These are phyloP conservation scores for Paramuricea clavata DNA, from an alignment of 92 coral and sea anemone genomes.

Conservation along the genomic window DNA sequence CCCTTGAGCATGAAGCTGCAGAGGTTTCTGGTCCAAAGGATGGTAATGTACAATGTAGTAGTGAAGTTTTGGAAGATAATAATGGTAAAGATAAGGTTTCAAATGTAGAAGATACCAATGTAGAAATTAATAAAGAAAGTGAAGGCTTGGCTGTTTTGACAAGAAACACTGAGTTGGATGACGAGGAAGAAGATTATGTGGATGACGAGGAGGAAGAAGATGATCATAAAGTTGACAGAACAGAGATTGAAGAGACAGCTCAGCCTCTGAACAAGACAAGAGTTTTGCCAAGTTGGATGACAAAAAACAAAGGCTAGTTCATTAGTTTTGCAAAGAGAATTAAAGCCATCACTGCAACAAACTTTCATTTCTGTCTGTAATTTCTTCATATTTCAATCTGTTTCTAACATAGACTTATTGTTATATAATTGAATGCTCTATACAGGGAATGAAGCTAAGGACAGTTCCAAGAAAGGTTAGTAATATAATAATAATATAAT, in stretches of 20 bases:
- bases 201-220: constrained; percentile 10
- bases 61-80: not conserved
- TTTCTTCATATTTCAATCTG: too few species aligned
- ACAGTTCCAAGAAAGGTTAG: constrained; percentile 18
- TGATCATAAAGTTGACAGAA: constrained; percentile 43
- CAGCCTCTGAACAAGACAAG: constrained; percentile 76
- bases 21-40: not conserved
- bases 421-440: not conserved
- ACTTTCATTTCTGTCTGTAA: not conserved
- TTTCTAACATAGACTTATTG: too few species aligned
- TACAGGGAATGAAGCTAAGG: not conserved
- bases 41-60: not conserved
- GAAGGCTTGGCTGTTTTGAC: not conserved
- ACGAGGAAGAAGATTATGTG: constrained; percentile 40
- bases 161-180: constrained; percentile 29
- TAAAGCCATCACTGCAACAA: not conserved
- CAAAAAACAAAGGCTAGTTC: constrained; percentile 25
- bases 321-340: not conserved
- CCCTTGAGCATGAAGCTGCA: constrained; percentile 58
- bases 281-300: constrained; percentile 88
- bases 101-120: not conserved
- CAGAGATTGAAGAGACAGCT: constrained; percentile 64
- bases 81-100: not conserved
- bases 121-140: not conserved
- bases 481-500: too few species aligned